Base-by-base conservation (phyloP, 2,797 vertebrate species). In the Pogoniulus pusillus region DNA sequence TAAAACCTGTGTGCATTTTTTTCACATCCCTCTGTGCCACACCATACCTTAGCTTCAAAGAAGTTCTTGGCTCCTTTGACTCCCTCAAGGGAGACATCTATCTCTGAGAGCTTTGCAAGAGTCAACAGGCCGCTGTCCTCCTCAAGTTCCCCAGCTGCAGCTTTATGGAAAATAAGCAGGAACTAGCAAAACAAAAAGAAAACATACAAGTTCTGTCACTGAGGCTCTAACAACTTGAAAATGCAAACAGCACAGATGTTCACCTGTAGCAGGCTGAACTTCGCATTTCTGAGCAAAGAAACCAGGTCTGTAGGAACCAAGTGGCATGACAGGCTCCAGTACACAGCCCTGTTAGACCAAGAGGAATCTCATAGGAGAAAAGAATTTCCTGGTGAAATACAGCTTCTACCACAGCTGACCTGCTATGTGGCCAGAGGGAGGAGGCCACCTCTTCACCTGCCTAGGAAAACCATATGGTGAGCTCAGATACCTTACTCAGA, bases 11-110 rank as follows among this genome's bases (percentile, higher is more conserved):
- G 1, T 41, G 58, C 29, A 55, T 49, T 65, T 81, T 71, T 83
- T 17, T 34, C 32, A 4, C 6, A 16, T 58, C 49, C 15, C 30
- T 39, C 62, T 73, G 14, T 62, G 47, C 53, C 30, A 82, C 57
- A 45, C 58, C 97, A 87, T 96, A 99, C 99, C 98, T 99, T 99
- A 75, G 99, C 99, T 97, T 99, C 99, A 93, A 99, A 99, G 97
- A 99, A 99, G 95, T 98, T 97, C 93, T 98, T 98, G 89, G 99
- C 99, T 79, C 99, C 99, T 96, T 97, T 98, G 82, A 99, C 99
- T 3, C 99, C 99, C 92, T 99, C 98, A 11, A 98, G 98, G 72
- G 98, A 98, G 6, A 99, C 99, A 10, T 99, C 96, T 11, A 99
- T 99, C 97, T 99, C 99, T 0, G 98, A 99, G 53, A 99, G 98